A percentile compares a stretch with the other conserved stretches of the same genome.
These are phyloP conservation scores for Argyrosomus japonicus DNA, from an alignment of 2,113 vertebrate genomes.

Conservation along the genomic window DNA sequence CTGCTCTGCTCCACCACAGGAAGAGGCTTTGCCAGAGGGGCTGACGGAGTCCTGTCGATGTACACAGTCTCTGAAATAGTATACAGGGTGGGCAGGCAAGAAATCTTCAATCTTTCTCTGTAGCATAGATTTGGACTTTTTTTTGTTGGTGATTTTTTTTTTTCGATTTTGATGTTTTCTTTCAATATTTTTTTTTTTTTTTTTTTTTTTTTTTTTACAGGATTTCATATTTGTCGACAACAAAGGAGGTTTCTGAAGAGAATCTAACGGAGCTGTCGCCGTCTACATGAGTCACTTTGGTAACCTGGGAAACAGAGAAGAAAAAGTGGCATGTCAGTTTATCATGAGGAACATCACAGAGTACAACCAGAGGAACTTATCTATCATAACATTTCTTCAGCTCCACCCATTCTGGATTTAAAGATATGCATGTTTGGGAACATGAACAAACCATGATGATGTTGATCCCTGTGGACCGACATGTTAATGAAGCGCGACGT, in stretches of 20 bases:
- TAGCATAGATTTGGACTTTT: slow-evolving; percentile 70
- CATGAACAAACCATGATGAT: background rate
- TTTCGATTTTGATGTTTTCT: slow-evolving; percentile 42
- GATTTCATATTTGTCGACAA: slow-evolving; percentile 98
- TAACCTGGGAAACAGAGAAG: slow-evolving; percentile 84
- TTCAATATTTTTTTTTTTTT: slow-evolving; percentile 36
- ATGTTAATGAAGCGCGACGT: background rate
- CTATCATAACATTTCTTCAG: background rate
- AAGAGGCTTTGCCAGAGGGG: slow-evolving; percentile 52
- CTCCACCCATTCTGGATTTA: accelerated
- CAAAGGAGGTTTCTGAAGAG: slow-evolving; percentile 95
- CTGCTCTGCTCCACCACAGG: slow-evolving; percentile 66
- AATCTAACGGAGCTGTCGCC: slow-evolving; percentile 91
- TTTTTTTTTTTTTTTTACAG: slow-evolving; percentile 82
- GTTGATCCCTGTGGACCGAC: background rate
- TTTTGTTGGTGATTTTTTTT: slow-evolving; percentile 65
- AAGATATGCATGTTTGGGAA: background rate
- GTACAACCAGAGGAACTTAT: background rate
- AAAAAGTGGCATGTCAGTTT: background rate
- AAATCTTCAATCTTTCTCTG: slow-evolving; percentile 74
- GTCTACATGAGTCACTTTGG: slow-evolving; percentile 94
- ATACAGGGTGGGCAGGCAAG: slow-evolving; percentile 77
- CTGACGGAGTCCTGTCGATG: slow-evolving; percentile 68
- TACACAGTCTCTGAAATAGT: slow-evolving; percentile 75
- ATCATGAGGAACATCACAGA: background rate